A percentile compares a stretch with the other conserved stretches of the same genome.
These are phyloP conservation scores for Drosophila tripunctata DNA, from an alignment of 2,888 invertebrate species.

Conservation along the genomic window DNA sequence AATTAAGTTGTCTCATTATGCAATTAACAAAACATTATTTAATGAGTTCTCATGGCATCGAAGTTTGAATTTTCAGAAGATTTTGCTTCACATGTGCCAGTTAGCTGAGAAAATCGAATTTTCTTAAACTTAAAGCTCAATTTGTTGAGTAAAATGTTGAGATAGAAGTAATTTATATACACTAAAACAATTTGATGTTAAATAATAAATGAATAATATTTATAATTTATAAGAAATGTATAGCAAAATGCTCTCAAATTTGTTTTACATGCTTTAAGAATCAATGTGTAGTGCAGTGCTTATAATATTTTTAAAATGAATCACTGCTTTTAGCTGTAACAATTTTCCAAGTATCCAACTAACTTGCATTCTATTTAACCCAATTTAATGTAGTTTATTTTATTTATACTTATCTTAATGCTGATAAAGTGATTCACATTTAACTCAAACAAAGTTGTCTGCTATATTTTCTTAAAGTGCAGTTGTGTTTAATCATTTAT, in stretches of 20 bases:
- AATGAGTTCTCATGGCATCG: constrained; percentile 13
- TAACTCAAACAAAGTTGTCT: too few relatives aligned
- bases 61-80: neutral
- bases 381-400: neutral
- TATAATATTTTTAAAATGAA: neutral
- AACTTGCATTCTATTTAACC: neutral
- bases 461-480: neutral
- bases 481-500: neutral
- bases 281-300: too few relatives aligned
- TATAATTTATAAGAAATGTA: too few relatives aligned
- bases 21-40: constrained; percentile 29
- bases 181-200: neutral
- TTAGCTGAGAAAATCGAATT: constrained; percentile 39
- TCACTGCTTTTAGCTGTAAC: neutral
- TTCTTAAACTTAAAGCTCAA: neutral
- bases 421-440: neutral
- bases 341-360: too few relatives aligned
- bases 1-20: neutral
- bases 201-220: too few relatives aligned
- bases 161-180: neutral
- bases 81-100: constrained; percentile 45
- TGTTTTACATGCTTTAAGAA: too few relatives aligned
- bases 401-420: neutral
- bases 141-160: too few relatives aligned
- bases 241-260: too few relatives aligned